phyloP scores from a whole-genome alignment of 2,888 invertebrate species.

The Pyrrhosoma nymphula region DNA sequence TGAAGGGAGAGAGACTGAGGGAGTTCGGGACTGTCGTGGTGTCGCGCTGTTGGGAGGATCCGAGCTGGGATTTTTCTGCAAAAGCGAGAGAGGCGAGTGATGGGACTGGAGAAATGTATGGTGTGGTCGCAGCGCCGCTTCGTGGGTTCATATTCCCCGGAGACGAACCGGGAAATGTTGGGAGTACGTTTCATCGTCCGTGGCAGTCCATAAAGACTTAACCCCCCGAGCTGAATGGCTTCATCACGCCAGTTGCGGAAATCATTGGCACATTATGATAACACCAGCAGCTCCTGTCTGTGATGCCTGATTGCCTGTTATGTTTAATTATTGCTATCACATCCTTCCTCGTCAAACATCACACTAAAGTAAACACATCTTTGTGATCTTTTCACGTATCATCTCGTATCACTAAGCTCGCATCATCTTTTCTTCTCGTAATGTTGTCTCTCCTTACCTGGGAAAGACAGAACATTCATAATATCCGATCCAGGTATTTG shows the following conservation, averaged over 20 bases:
- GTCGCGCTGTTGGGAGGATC: not conserved
- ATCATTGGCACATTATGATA: not conserved
- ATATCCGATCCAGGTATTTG: too few species aligned
- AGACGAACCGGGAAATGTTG: not conserved
- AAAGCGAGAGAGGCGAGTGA: not conserved
- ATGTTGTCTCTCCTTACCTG: too few species aligned
- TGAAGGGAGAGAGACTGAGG: not conserved
- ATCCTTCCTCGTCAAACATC: too few species aligned
- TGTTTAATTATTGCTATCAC: too few species aligned
- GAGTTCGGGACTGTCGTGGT: not conserved
- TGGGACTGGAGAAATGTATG: not conserved
- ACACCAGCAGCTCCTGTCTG: too few species aligned
- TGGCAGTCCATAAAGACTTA: not conserved
- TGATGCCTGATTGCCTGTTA: too few species aligned
- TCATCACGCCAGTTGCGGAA: not conserved
- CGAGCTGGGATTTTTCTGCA: not conserved
- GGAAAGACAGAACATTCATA: too few species aligned
- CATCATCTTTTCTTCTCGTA: too few species aligned
- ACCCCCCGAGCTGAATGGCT: not conserved
- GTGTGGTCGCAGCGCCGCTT: not conserved
- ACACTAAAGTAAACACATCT: too few species aligned
- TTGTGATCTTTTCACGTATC: too few species aligned
- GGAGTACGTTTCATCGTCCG: not conserved
- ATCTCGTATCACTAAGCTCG: too few species aligned
- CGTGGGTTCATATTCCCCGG: not conserved